Evolutionary conservation across 2,797 vertebrate species (phyloP), one percentile per base, ranked within the genome.

Genomic region (Rhabdomys pumilio): DNA sequence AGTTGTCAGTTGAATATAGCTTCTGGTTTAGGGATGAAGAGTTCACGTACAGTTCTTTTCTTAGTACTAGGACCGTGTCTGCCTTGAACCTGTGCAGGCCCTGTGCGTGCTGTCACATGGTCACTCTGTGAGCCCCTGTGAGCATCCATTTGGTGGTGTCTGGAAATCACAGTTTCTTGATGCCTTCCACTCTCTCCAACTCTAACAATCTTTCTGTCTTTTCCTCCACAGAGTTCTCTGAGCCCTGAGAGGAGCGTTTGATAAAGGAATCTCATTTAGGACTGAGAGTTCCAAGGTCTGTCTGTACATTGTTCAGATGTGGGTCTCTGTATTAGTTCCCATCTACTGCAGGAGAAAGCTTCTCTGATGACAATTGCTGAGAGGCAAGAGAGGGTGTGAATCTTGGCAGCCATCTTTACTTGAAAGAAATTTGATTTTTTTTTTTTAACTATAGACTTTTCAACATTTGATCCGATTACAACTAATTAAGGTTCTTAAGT

Each of bases 401-500:
- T 22, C 14, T 59, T 86, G 96, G 19, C 34, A 75, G 15, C 0
- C 47, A 93, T 65, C 5, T 55, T 77, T 76, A 29, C 6, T 95
- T 57, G 55, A 81, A 57, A 89, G 90, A 75, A 24, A 24, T 44
- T 95, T 92, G n/a, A 24, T 26, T 76, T 26, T 38, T 38, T 38
- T 34, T 65, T 31, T 61, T 61, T 61, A 61, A 61, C 63, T 65
- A 31, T n/a, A 69, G 34, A 69, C 14, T 31, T 83, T 63, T 61
- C 26, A 84, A 73, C 14, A 73, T 83, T 90, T 92, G 73, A 90
- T 34, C 55, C 50, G 0, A 93, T 86, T 20, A 72, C 73, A 92
- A n/a, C 41, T 77, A 67, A 75, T 93, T 72, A 93, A 91, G 65
- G 81, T 73, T 93, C 31, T 90, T 9, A 72, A 91, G 53, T 9